phyloP scores from a whole-genome alignment of 2,797 vertebrate species.

The Zenarchopterus dispar region DNA sequence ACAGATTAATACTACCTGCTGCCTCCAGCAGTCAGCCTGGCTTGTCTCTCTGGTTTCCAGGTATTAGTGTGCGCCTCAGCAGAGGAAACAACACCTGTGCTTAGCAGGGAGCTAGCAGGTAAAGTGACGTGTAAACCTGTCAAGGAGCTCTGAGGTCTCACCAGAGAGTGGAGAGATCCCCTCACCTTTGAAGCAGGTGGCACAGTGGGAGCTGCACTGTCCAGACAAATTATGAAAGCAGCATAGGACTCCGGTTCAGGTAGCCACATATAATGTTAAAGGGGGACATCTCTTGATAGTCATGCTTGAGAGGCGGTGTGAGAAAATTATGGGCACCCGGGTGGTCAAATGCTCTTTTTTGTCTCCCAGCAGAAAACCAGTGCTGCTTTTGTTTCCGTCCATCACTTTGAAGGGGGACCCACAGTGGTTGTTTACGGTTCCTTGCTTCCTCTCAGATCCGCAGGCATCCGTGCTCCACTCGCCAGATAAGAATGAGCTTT shows the following conservation, averaged over 20 bases:
- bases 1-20: no score
- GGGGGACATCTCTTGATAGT: slow-evolving; percentile 66
- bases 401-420: slow-evolving; percentile 77
- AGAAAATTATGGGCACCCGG: slow-evolving; percentile 76
- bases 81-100: slow-evolving; percentile 10
- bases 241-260: slow-evolving; percentile 47
- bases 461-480: slow-evolving; percentile 65
- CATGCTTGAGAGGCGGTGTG: slow-evolving; percentile 68
- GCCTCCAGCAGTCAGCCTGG: no score
- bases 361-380: slow-evolving; percentile 74
- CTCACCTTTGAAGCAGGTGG: slow-evolving; percentile 1
- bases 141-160: slow-evolving; percentile 42
- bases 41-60: slow-evolving; percentile 13
- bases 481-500: slow-evolving; percentile 56
- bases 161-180: slow-evolving; percentile 8
- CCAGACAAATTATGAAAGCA: slow-evolving; percentile 13
- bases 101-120: slow-evolving; percentile 38
- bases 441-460: slow-evolving; percentile 69
- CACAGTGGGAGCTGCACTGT: slow-evolving; percentile 11
- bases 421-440: slow-evolving; percentile 83
- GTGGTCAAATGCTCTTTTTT: slow-evolving; percentile 79
- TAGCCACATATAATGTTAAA: slow-evolving; percentile 60
- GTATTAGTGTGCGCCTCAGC: slow-evolving; percentile 32
- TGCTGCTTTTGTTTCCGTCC: slow-evolving; percentile 76
- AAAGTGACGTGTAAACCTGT: slow-evolving; percentile 49